Evolutionary conservation across 2,888 invertebrate species (phyloP).

Genomic region (Microchrysa polita): DNA sequence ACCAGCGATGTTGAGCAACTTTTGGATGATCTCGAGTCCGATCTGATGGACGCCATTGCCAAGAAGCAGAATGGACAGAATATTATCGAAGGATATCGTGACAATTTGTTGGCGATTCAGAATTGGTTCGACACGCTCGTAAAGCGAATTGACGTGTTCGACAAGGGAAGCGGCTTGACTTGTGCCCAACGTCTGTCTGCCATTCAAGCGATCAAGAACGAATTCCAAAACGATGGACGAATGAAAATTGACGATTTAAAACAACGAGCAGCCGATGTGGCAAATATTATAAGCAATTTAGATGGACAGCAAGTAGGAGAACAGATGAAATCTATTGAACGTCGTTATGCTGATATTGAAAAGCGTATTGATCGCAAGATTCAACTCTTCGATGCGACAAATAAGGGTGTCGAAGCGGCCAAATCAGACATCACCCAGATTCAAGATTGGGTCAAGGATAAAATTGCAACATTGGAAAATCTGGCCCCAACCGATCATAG

Average conservation of each 20-base stretch:
- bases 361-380: conserved; percentile 86
- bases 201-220: conserved; percentile 75
- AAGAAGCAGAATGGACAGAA: conserved; percentile 80
- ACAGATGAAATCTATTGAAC: conserved; percentile 85
- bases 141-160: conserved; percentile 83
- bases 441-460: conserved; percentile 81
- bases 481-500: conserved; percentile 79
- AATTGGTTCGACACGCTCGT: conserved; percentile 83
- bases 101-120: conserved; percentile 78
- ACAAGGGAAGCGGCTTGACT: conserved; percentile 84
- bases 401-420: conserved; percentile 83
- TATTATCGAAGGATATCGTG: conserved; percentile 81
- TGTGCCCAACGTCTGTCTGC: conserved; percentile 82
- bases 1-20: conserved; percentile 77
- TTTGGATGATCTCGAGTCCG: conserved; percentile 75
- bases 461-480: conserved; percentile 73
- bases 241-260: conserved; percentile 78
- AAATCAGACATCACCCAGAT: conserved; percentile 82
- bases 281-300: conserved; percentile 83
- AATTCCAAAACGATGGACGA: conserved; percentile 79
- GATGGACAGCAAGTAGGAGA: conserved; percentile 93
- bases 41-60: conserved; percentile 76
- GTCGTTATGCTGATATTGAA: conserved; percentile 83
- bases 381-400: conserved; percentile 84
- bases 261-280: conserved; percentile 74